Conservation (phyloP, 2,888 invertebrate species). For the Gryllus longicercus region DNA sequence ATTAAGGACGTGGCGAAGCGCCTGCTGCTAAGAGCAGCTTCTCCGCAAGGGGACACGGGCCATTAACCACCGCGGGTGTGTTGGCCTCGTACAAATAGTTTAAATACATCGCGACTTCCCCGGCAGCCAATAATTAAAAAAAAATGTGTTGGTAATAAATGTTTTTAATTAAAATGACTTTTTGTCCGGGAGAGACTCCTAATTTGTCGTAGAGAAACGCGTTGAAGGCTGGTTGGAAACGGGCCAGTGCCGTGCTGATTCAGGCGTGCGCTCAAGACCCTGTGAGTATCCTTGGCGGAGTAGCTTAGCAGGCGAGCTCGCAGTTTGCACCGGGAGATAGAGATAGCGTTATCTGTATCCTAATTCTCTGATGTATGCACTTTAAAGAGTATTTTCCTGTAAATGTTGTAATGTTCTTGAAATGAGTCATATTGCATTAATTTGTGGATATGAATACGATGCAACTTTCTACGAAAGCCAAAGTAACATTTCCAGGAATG, state of each 20-base stretch:
- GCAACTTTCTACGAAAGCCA: too few species aligned
- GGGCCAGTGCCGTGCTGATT: slow-evolving; percentile 3
- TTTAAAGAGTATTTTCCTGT: too few species aligned
- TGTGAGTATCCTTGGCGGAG: too few species aligned
- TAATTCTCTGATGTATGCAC: too few species aligned
- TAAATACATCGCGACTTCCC: not conserved
- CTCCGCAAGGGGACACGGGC: not conserved
- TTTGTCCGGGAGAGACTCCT: too few species aligned
- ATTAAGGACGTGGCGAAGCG: slow-evolving; percentile 17
- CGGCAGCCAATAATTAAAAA: not conserved
- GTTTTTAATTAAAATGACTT: not conserved
- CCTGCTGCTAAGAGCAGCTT: not conserved
- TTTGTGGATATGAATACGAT: too few species aligned
- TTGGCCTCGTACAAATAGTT: slow-evolving; percentile 3
- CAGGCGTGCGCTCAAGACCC: not conserved
- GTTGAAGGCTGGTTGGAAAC: not conserved
- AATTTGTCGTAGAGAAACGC: not conserved
- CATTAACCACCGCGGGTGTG: not conserved
- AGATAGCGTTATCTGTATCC: too few species aligned
- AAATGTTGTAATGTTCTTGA: too few species aligned
- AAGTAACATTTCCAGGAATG: too few species aligned
- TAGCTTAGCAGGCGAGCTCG: too few species aligned
- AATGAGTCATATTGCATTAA: too few species aligned
- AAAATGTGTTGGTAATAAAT: not conserved
- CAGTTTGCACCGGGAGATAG: too few species aligned